Percentiles rank a stretch among this genome's conserved stretches.
Conservation (phyloP, 2,113 vertebrate genomes). For the Brachypodius melanocephalos region DNA sequence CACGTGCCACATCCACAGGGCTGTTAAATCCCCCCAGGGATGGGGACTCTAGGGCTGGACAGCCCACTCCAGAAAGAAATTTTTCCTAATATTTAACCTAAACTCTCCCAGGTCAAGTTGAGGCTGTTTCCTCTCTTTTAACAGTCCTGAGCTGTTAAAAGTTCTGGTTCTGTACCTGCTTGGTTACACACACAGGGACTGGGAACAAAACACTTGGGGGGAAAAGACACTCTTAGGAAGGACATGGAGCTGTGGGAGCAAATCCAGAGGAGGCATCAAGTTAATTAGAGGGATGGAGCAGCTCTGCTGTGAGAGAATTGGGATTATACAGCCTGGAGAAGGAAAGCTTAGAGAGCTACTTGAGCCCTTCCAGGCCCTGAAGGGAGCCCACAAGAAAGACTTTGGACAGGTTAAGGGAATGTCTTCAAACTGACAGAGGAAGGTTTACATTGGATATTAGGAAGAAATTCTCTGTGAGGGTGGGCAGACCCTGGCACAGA, state of each 20-base stretch:
- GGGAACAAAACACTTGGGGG: background rate
- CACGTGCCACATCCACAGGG: background rate
- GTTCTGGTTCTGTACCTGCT: rapidly evolving
- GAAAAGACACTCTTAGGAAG: background rate
- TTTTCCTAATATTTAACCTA: background rate
- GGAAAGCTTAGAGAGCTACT: background rate
- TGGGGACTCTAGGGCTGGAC: background rate
- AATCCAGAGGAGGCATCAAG: background rate
- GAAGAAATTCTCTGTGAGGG: background rate
- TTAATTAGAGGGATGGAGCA: background rate
- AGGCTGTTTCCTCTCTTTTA: background rate
- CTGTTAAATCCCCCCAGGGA: background rate
- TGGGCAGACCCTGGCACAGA: background rate
- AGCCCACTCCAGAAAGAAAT: background rate
- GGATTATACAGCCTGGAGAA: background rate
- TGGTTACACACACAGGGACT: rapidly evolving
- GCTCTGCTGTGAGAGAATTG: background rate
- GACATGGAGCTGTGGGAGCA: background rate
- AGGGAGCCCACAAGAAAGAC: background rate
- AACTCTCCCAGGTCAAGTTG: background rate
- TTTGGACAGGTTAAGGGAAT: background rate
- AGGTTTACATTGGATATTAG: background rate
- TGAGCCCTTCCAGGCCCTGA: background rate
- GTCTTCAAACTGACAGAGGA: background rate
- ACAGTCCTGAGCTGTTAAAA: background rate